Base-by-base conservation (phyloP, 2,888 invertebrate genomes). In the Axea sp. region DNA sequence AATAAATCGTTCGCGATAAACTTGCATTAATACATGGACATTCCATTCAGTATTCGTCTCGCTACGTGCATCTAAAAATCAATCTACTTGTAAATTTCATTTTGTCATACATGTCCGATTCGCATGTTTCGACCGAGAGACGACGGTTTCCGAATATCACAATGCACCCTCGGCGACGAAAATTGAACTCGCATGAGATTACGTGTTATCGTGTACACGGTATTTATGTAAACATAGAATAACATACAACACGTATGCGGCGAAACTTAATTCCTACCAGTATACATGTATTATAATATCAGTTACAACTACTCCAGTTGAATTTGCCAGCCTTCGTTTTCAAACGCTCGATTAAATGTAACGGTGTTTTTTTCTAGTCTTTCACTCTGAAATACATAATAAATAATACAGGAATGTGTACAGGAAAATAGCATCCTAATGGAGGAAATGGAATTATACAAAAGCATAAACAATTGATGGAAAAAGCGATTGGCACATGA, bases 391-490 rank as follows among this genome's bases (percentile, higher is more conserved):
- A 57, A 41, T 11, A 17, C 7, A 41, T 30, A 69, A 84, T 83
- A 84, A 84, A 84, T 85, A 81, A 79, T 76, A 78, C 64, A 82
- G 83, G 82, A 84, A 85, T 84, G 84, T 60, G 15, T n/a, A n/a
- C n/a, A n/a, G n/a, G n/a, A n/a, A n/a, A n/a, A n/a, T n/a, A n/a
- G n/a, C n/a, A n/a, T n/a, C n/a, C n/a, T n/a, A n/a, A n/a, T n/a
- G n/a, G 17, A 41, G 2, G 8, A 28, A 11, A 3, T 19, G 39
- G 33, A 41, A 33, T 51, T 15, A 14, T 37, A 62, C 11, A 51
- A 43, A 65, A 55, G 3, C 24, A 24, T 1, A 24, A 24, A 24
- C 6, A 7, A 6, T 11, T 11, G 7, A 47, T 43, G 73, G 43
- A 59, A 73, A 62, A 57, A 47, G 47, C 43, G 39, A 59, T 74